Conservation (phyloP, 2,888 invertebrate species). For the Tenthredo amoena region DNA sequence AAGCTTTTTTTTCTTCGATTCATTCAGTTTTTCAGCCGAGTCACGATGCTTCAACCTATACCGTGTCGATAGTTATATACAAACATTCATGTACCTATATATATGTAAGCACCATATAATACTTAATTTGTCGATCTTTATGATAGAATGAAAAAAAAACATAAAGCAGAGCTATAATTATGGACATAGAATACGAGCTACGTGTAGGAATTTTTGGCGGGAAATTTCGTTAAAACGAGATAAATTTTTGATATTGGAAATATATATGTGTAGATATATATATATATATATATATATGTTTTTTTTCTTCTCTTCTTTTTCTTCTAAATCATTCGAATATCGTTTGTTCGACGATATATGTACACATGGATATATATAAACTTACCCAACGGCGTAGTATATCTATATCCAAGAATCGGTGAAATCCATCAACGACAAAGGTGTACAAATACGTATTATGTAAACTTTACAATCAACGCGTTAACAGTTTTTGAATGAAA, state of each 20-base stretch:
- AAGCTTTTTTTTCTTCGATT: background rate
- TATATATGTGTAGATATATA: background rate
- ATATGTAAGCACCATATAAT: background rate
- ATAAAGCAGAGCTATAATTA: too few species aligned
- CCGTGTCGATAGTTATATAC: background rate
- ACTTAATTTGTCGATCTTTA: too few species aligned
- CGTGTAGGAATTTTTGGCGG: too few species aligned
- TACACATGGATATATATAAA: background rate
- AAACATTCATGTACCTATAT: background rate
- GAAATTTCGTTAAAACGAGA: too few species aligned
- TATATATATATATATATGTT: background rate
- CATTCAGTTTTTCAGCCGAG: background rate
- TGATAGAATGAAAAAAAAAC: too few species aligned
- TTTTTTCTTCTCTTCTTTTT: background rate
- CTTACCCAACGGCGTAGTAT: conserved; percentile 26
- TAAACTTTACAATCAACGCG: background rate
- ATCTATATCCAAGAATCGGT: conserved; percentile 50
- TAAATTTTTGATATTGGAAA: too few species aligned
- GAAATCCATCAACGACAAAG: conserved; percentile 16
- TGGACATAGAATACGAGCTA: too few species aligned
- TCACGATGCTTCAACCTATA: background rate
- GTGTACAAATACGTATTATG: background rate
- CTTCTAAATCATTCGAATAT: background rate
- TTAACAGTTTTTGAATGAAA: background rate
- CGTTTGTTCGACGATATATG: background rate